Evolutionary conservation across 2,888 invertebrate genomes (phyloP), one percentile per base, ranked within the genome.

Genomic region (Atherix ibis): DNA sequence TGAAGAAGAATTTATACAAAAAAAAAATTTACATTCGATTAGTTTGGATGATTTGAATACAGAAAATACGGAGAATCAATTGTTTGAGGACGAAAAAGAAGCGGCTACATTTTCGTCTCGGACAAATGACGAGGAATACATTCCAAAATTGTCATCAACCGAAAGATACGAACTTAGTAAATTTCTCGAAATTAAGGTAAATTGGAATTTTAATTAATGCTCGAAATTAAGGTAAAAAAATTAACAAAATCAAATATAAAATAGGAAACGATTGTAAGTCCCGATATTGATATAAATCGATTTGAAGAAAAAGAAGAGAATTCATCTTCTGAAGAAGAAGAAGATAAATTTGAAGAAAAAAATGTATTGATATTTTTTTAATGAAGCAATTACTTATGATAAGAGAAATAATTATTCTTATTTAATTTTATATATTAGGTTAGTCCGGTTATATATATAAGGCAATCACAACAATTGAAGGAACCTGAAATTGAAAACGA

Each of bases 101-200:
- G n/a, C n/a, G n/a, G n/a, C n/a, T n/a, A n/a, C n/a, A n/a, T n/a
- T n/a, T n/a, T n/a, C n/a, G n/a, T n/a, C n/a, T n/a, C n/a, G n/a
- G n/a, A n/a, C n/a, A n/a, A n/a, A n/a, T n/a, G n/a, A n/a, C n/a
- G n/a, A n/a, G n/a, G n/a, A n/a, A n/a, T n/a, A n/a, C n/a, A n/a
- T n/a, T n/a, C n/a, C n/a, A n/a, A n/a, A n/a, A 17, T 26, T 36
- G 18, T 22, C 40, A 4, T 30, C 35, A 5, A n/a, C 33, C 19
- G 37, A 40, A 32, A 32, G 32, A 13, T 35, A 37, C 18, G 40
- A 40, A 17, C 12, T 40, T 13, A 27, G 37, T 10, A 37, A 37
- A 18, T 30, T 40, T 12, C 16, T 40, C 2, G 31, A 28, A 27
- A 17, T 37, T 3, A n/a, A 35, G 35, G 40, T 39, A 28, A 16